A percentile compares a stretch with the other conserved stretches of the same genome.
Evolutionary conservation across 2,888 invertebrate genomes (phyloP).

Genomic region (Caradrina clavipalpis): DNA sequence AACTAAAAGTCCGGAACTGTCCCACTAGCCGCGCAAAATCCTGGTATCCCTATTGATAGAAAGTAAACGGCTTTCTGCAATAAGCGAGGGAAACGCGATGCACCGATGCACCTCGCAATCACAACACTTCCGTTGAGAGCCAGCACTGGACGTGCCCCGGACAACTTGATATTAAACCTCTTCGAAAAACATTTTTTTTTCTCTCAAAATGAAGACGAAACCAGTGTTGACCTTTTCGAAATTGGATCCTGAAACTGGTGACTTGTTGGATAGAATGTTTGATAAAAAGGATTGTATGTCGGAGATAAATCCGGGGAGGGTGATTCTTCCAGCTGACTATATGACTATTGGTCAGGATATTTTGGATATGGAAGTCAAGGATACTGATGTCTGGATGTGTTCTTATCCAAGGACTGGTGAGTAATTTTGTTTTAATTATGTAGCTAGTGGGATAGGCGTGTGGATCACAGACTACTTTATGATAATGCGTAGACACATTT

Average conservation of each 20-base stretch:
- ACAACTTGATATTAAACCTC: conserved; percentile 12
- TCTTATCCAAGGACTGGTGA: conserved; percentile 97
- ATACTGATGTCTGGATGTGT: conserved; percentile 96
- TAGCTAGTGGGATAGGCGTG: neutral
- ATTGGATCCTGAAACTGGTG: conserved; percentile 91
- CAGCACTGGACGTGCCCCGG: conserved; percentile 58
- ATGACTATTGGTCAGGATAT: conserved; percentile 93
- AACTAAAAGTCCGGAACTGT: conserved; percentile 28
- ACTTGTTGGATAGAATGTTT: conserved; percentile 92
- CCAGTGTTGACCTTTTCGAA: conserved; percentile 90
- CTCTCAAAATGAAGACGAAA: conserved; percentile 79
- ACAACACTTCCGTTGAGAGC: conserved; percentile 73
- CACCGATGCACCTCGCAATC: conserved; percentile 73
- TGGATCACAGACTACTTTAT: too few relatives aligned
- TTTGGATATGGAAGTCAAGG: conserved; percentile 93
- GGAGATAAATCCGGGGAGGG: conserved; percentile 93
- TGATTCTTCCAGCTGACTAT: conserved; percentile 93
- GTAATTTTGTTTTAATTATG: conserved; percentile 51
- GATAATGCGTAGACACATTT: too few relatives aligned
- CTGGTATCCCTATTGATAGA: conserved; percentile 66
- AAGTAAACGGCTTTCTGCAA: conserved; percentile 74
- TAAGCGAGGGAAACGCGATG: conserved; percentile 75
- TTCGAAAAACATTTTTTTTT: conserved; percentile 36
- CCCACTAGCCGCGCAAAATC: conserved; percentile 33
- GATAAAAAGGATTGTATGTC: conserved; percentile 93